Conservation (phyloP, 2,888 invertebrate species). For the Agrilus mali region DNA sequence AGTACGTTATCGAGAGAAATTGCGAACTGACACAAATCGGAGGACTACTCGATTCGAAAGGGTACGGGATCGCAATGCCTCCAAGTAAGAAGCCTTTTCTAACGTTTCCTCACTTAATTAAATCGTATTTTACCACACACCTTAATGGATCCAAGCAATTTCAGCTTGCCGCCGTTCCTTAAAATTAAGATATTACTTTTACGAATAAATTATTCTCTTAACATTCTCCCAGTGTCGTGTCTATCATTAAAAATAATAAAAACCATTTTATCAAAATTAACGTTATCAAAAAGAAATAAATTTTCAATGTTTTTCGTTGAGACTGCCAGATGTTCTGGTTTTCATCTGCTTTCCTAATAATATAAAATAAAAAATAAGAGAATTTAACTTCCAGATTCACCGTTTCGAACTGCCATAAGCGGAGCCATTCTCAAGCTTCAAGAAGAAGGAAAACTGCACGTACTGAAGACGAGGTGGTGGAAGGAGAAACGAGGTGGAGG, state of each 20-base stretch:
- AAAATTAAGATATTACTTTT: too few relatives aligned
- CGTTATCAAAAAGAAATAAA: too few relatives aligned
- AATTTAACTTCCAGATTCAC: constrained; percentile 59
- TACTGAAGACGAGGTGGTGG: constrained; percentile 97
- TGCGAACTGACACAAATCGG: constrained; percentile 88
- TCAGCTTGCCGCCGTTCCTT: neutral
- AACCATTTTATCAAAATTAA: too few relatives aligned
- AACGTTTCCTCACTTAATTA: neutral
- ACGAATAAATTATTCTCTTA: neutral
- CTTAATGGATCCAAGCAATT: too few relatives aligned
- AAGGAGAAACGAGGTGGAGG: constrained; percentile 85
- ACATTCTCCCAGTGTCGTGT: too few relatives aligned
- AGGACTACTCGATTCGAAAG: constrained; percentile 84
- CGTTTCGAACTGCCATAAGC: constrained; percentile 86
- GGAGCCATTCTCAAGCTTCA: constrained; percentile 90
- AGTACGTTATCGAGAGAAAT: constrained; percentile 82
- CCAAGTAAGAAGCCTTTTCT: constrained; percentile 52
- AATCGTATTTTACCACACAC: neutral
- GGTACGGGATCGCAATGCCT: constrained; percentile 90
- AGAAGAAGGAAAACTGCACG: constrained; percentile 87
- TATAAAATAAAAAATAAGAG: too few relatives aligned
- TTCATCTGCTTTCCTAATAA: too few relatives aligned
- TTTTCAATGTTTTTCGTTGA: too few relatives aligned
- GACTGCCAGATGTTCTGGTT: too few relatives aligned
- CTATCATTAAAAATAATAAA: too few relatives aligned